Percentiles rank a stretch among this genome's conserved stretches.
phyloP scores from a whole-genome alignment of 2,888 invertebrate genomes.

The Melipona beecheii region DNA sequence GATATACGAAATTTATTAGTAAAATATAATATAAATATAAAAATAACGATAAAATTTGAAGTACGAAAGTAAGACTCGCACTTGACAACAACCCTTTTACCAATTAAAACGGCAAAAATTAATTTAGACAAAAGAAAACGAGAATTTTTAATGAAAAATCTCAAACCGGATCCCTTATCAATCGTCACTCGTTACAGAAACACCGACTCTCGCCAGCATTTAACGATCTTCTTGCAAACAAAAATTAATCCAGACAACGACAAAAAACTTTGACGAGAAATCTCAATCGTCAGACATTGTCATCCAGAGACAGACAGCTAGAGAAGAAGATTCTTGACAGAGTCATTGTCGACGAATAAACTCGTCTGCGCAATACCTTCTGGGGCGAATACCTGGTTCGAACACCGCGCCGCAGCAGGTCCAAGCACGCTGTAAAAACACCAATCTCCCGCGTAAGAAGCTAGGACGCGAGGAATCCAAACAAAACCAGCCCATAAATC shows the following conservation, averaged over 20 bases:
- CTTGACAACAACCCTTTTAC: neutral
- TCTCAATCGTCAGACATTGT: neutral
- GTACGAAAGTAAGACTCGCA: neutral
- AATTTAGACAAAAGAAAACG: neutral
- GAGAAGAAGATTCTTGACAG: neutral
- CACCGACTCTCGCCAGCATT: too few species aligned
- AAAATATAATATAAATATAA: too few species aligned
- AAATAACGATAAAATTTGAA: too few species aligned
- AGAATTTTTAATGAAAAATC: too few species aligned
- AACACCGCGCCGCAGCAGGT: neutral
- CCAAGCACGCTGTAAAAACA: neutral
- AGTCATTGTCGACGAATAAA: neutral
- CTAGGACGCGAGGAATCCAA: slow-evolving; percentile 6
- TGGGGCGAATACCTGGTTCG: neutral
- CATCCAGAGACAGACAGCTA: neutral
- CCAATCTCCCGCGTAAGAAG: neutral
- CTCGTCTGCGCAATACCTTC: neutral
- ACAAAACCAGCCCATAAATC: slow-evolving; percentile 24
- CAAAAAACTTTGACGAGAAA: too few species aligned
- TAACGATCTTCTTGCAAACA: neutral
- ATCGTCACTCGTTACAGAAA: too few species aligned
- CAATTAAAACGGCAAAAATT: neutral
- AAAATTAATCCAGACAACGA: neutral
- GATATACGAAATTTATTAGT: too few species aligned
- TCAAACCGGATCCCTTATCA: too few species aligned